Percentiles rank a stretch among this genome's conserved stretches.
phyloP scores from a whole-genome alignment of 2,888 invertebrate species.

The Scelioninae gen. 1 region DNA sequence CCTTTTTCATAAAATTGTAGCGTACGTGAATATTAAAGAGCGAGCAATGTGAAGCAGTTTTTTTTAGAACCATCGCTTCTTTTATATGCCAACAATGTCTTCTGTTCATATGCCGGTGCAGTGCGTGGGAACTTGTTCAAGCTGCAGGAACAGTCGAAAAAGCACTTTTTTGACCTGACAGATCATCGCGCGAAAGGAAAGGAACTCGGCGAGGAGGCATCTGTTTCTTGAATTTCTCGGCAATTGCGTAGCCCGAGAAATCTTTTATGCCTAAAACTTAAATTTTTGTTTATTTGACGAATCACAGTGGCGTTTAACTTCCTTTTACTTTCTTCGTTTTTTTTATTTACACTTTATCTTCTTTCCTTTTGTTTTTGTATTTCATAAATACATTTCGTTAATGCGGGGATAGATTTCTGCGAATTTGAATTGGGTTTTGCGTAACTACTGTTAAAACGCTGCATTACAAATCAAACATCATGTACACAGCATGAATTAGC shows the following conservation, averaged over 20 bases:
- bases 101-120: constrained; percentile 62
- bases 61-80: constrained; percentile 46
- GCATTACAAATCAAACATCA: too few relatives aligned
- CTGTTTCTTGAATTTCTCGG: constrained; percentile 66
- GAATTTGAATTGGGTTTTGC: too few relatives aligned
- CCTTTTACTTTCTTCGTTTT: not conserved
- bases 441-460: too few relatives aligned
- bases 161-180: constrained; percentile 69
- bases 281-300: constrained; percentile 34
- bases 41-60: constrained; percentile 50
- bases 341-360: not conserved
- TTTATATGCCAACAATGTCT: constrained; percentile 59
- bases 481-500: too few relatives aligned
- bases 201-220: constrained; percentile 66
- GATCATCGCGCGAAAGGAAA: constrained; percentile 64
- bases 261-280: constrained; percentile 35
- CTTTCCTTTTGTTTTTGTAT: too few relatives aligned
- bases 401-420: too few relatives aligned
- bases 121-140: constrained; percentile 70
- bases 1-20: constrained; percentile 42
- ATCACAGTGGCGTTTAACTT: not conserved
- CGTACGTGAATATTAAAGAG: constrained; percentile 52
- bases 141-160: constrained; percentile 69
- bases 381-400: too few relatives aligned
- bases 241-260: constrained; percentile 40